Evolutionary conservation across 30 jellyfish, hydroid and myxozoan genomes (phyloP).

Genomic region (Aurelia coerulea): DNA sequence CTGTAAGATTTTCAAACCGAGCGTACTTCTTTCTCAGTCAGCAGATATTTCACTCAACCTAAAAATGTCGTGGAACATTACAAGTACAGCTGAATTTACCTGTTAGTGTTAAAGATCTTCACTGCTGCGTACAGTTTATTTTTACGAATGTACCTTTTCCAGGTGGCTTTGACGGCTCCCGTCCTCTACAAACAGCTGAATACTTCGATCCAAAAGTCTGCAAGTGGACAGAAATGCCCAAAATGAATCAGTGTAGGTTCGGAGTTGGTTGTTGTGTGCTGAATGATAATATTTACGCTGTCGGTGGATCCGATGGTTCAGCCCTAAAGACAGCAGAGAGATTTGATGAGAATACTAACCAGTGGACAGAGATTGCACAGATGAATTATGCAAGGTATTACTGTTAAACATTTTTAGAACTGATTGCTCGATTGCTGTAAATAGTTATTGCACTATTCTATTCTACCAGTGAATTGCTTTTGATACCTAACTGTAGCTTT

Average conservation of each 20-base stretch:
- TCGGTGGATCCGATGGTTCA: constrained; percentile 96
- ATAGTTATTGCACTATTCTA: too few species aligned
- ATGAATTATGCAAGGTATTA: constrained; percentile 87
- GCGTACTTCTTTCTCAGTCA: too few species aligned
- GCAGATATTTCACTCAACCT: too few species aligned
- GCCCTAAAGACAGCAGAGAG: constrained; percentile 80
- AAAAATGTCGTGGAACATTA: too few species aligned
- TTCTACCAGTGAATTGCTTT: too few species aligned
- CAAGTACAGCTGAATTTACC: too few species aligned
- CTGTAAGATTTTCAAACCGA: too few species aligned
- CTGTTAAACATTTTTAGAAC: too few species aligned
- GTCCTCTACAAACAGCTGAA: constrained; percentile 93
- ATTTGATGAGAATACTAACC: constrained; percentile 74
- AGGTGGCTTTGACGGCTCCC: constrained; percentile 99
- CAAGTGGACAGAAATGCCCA: constrained; percentile 93
- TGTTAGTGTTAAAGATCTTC: too few species aligned
- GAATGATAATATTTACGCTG: constrained; percentile 85
- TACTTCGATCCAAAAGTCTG: constrained; percentile 90
- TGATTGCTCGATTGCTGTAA: too few species aligned
- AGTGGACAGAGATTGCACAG: constrained; percentile 83
- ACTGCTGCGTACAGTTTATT: too few species aligned
- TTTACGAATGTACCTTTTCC: not conserved
- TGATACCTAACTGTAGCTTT: too few species aligned
- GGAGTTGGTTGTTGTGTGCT: constrained; percentile 98
- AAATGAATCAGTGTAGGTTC: constrained; percentile 89